Base-by-base conservation (phyloP, 1,140 invertebrate genomes). In the Drosophila varians region DNA sequence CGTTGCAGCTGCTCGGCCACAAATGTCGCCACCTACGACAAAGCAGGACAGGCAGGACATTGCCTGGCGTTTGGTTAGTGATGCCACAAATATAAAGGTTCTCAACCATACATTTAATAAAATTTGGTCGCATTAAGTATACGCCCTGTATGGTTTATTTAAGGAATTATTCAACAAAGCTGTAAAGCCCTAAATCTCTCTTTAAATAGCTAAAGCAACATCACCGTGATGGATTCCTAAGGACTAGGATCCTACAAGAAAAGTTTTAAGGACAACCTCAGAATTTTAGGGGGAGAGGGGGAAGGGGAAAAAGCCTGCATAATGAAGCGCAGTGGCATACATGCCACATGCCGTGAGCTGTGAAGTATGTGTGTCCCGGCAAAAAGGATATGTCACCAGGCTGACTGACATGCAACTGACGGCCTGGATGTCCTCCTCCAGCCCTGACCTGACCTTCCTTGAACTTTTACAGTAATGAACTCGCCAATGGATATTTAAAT, bases 281-380 rank as follows among this genome's bases (percentile, higher is more conserved):
- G 51, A 11, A 56, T 51, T 45, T 28, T 21, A 25, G 12, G 18
- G 65, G 46, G 61, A 25, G 12, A 16, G 65, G 46, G 61, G 61
- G 69, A 18, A 4, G 12, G 16, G 16, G 38, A 5, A 18, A 8
- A 42, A 58, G 65, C 52, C 62, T 82, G 79, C 74, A 83, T 83
- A 83, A 83, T 83, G 70, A 83, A 83, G 74, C 62, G 69, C 77
- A 42, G 61, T 76, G 77, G 61, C 57, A 66, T 31, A 31, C 76
- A 61, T 82, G 70, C 56, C 68, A 77, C 73, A 82, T 80, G 77
- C 53, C 65, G 12, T 26, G 53, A 43, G 68, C 43, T 42, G 53
- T 56, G 31, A 47, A 42, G 18, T 62, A 47, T 61, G 42, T 68
- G 25, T 60, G 43, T 69, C 25, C 60, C 2, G 42, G 65, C 45